These are phyloP conservation scores for Phylloscopus whistleri DNA, from an alignment of 2,113 vertebrate genomes.

Conservation along the genomic window DNA sequence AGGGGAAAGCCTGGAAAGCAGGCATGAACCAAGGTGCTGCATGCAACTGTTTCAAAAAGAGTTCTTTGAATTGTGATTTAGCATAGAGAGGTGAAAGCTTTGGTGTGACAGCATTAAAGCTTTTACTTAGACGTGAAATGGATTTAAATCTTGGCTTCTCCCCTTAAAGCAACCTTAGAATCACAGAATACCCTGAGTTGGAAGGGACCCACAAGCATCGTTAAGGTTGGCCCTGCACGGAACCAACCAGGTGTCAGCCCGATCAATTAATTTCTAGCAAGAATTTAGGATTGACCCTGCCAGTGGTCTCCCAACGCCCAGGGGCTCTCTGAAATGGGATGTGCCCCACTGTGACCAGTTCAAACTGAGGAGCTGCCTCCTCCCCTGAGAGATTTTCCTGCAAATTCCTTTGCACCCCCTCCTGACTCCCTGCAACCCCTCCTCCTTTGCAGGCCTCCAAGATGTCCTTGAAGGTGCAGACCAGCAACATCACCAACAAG, in stretches of 20 bases:
- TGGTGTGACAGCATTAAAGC: neutral
- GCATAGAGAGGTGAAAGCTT: neutral
- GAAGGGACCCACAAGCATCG: neutral
- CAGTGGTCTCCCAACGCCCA: neutral
- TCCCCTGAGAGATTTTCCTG: neutral
- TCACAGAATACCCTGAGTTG: neutral
- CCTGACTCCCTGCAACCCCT: neutral
- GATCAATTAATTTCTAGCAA: neutral
- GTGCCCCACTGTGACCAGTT: too few relatives aligned
- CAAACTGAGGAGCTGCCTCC: neutral
- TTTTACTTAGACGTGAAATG: neutral
- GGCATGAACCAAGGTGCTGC: neutral
- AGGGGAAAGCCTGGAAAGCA: neutral
- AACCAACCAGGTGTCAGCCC: neutral
- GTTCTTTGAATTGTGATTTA: neutral
- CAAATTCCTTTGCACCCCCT: neutral
- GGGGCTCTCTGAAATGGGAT: neutral
- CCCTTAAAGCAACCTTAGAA: neutral
- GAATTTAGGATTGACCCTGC: neutral
- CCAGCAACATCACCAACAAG: constrained; percentile 96
- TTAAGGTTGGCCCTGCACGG: neutral
- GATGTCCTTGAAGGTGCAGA: constrained; percentile 94
- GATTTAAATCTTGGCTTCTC: neutral
- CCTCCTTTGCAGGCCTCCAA: constrained; percentile 50
- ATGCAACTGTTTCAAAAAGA: neutral